phyloP scores from a whole-genome alignment of 2,113 vertebrate genomes.

The Phylloscopus trochilus region DNA sequence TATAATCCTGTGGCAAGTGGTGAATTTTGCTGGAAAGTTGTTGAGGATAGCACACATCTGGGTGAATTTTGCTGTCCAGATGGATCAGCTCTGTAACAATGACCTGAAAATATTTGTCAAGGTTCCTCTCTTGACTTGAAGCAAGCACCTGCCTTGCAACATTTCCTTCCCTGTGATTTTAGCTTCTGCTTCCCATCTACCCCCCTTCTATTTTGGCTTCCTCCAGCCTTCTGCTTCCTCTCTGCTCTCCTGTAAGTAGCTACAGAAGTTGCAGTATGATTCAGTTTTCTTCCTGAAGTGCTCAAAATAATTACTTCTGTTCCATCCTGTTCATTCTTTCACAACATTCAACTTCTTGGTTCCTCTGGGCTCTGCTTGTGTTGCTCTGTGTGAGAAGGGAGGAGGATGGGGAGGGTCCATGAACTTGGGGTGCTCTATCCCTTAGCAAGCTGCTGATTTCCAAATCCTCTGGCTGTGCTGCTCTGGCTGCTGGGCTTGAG shows the following conservation, averaged over 20 bases:
- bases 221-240: slow-evolving; percentile 8
- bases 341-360: neutral
- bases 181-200: neutral
- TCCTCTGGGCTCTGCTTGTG: neutral
- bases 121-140: neutral
- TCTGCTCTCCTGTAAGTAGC: neutral
- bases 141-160: neutral
- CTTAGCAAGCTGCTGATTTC: neutral
- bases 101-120: neutral
- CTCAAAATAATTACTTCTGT: neutral
- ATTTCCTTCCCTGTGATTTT: neutral
- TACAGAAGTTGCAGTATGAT: slow-evolving; percentile 15
- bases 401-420: neutral
- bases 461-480: neutral
- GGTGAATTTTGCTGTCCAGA: neutral
- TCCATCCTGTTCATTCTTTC: neutral
- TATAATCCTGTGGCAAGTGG: neutral
- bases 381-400: neutral
- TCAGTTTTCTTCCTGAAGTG: slow-evolving; percentile 22
- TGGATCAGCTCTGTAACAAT: neutral
- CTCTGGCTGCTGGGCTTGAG: neutral
- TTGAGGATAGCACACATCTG: neutral
- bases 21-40: neutral
- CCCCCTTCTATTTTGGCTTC: neutral
- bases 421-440: rapidly evolving